phyloP scores from a whole-genome alignment of 2,113 vertebrate species.

The Scatophagus argus region DNA sequence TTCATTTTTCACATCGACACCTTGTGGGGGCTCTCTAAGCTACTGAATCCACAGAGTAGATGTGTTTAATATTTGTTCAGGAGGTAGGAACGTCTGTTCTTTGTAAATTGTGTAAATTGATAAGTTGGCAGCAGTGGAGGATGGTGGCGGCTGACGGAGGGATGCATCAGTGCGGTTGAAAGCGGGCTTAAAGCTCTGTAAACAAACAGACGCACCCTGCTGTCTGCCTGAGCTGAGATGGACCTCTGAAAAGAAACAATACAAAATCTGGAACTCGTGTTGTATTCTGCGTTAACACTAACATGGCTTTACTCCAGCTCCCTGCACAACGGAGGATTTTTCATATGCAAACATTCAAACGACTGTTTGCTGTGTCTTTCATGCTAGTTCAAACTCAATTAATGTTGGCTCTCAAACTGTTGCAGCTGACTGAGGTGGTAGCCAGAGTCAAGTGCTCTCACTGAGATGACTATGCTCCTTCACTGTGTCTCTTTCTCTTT shows the following conservation, averaged over 20 bases:
- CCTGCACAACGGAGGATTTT: slow-evolving; percentile 15
- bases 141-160: slow-evolving; percentile 66
- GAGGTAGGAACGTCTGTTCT: slow-evolving; percentile 74
- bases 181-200: slow-evolving; percentile 86
- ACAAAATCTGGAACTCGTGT: slow-evolving; percentile 65
- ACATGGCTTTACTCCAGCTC: slow-evolving; percentile 58
- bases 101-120: slow-evolving; percentile 82
- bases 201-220: slow-evolving; percentile 86
- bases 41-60: slow-evolving; percentile 64
- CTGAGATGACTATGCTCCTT: slow-evolving; percentile 22
- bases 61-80: slow-evolving; percentile 74
- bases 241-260: slow-evolving; percentile 70
- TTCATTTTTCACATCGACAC: slow-evolving; percentile 78
- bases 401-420: slow-evolving; percentile 36
- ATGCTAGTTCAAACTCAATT: slow-evolving; percentile 62
- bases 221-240: slow-evolving; percentile 78
- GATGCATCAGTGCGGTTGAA: slow-evolving; percentile 78
- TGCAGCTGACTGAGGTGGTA: slow-evolving; percentile 36
- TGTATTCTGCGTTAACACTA: slow-evolving; percentile 67
- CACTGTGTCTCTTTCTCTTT: slow-evolving; percentile 41
- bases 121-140: slow-evolving; percentile 81
- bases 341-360: slow-evolving; percentile 60
- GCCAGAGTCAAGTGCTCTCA: slow-evolving; percentile 29
- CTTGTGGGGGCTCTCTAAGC: slow-evolving; percentile 73
- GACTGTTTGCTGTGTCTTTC: slow-evolving; percentile 52